Base-by-base conservation (phyloP, 2,888 invertebrate genomes). In the Campopleginae sp. region DNA sequence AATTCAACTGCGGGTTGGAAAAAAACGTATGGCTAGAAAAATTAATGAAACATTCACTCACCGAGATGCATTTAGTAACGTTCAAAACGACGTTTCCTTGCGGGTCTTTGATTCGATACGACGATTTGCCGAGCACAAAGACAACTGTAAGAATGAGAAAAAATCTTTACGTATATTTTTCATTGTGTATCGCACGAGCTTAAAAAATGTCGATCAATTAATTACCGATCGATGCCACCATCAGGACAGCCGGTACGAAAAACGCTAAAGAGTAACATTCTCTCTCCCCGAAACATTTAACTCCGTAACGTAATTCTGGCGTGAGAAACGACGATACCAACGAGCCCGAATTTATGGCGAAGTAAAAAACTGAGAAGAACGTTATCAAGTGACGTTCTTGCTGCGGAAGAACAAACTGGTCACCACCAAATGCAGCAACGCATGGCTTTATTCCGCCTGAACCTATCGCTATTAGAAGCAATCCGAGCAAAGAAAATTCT, bases 341-440 rank as follows among this genome's bases (percentile, higher is more conserved):
- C 88, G 98, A 98, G 10, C 99, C 99, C 0, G 96, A 96, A 93
- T 99, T 99, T 91, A 99, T 99, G 66, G 98, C 95, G 92, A 99
- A 98, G 94, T 99, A 99, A 94, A 99, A 99, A 0, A 98, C 94
- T 0, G 98, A 98, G 94, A 99, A 99, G 94, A 98, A 99, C 84
- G 96, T 96, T 19, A 96, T 96, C 84, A 98, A 94, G 91, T 97
- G 96, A 89, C 94, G 94, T 89, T 96, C 96, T 94, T 98, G 98
- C 87, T 97, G 96, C 98, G 96, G 96, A 14, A 96, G 93, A n/a
- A 94, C 94, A 90, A 97, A 97, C 94, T 97, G 98, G 91, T 98
- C 98, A 7, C 97, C 98, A 5, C 98, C 98, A 91, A 98, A 98
- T 0, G 98, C 97, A 7, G 97, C 96, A 0, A 98, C 97, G 91